phyloP scores from a whole-genome alignment of 2,113 vertebrate genomes.

The Scomber japonicus region DNA sequence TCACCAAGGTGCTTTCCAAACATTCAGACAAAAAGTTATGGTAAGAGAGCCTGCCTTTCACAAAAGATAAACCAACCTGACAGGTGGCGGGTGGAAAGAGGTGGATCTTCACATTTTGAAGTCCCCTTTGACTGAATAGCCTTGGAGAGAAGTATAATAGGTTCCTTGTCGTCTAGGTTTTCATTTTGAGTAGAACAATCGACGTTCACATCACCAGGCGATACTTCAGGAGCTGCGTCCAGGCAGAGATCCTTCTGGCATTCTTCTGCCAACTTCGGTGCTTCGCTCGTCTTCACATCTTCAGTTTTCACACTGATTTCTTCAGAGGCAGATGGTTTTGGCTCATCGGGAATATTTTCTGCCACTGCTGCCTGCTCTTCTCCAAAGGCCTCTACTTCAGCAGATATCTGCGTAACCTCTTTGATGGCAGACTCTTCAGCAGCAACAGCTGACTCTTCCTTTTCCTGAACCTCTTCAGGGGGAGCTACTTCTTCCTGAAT shows the following conservation, averaged over 20 bases:
- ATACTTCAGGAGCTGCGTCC: slow-evolving; percentile 19
- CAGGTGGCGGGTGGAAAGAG: slow-evolving; percentile 61
- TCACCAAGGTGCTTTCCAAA: not conserved
- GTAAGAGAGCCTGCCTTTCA: slow-evolving; percentile 2
- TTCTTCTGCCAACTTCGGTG: slow-evolving; percentile 6
- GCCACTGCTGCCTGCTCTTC: not conserved
- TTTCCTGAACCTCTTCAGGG: not conserved
- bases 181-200: slow-evolving; percentile 40
- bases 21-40: not conserved
- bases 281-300: slow-evolving; percentile 20
- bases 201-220: slow-evolving; percentile 27
- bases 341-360: slow-evolving; percentile 4
- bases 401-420: slow-evolving; percentile 17
- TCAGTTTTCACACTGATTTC: not conserved
- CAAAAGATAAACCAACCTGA: slow-evolving; percentile 77
- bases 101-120: slow-evolving; percentile 58
- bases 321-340: slow-evolving; percentile 13
- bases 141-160: slow-evolving; percentile 57
- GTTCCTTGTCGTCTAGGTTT: slow-evolving; percentile 53
- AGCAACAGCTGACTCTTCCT: slow-evolving; percentile 17
- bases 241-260: not conserved
- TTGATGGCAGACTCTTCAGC: slow-evolving; percentile 18
- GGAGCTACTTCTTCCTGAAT: slow-evolving; percentile 4
- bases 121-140: slow-evolving; percentile 68
- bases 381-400: slow-evolving; percentile 8